Base-by-base conservation (phyloP, 2,797 vertebrate genomes). In the Chromobotia macracanthus region DNA sequence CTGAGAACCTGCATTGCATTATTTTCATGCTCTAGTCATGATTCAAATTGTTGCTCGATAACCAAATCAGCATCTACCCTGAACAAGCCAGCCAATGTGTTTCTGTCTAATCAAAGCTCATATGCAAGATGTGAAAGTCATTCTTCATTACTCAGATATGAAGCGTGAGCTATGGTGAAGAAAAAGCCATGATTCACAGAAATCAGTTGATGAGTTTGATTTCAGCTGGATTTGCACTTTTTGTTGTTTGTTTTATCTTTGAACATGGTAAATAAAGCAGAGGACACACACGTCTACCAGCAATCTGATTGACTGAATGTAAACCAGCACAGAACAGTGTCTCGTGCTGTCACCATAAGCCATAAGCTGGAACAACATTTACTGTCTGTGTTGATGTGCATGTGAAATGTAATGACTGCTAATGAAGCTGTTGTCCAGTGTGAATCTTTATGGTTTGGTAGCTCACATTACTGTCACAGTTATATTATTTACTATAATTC, bases 181-280 rank as follows among this genome's bases (percentile, higher is more conserved):
- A 83, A 64, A 81, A 18, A 83, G 84, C 84, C 81, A 76, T 85
- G 55, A 70, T 18, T 69, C 53, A 10, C 23, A 35, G 75, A 31
- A 48, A 69, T 70, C 64, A 16, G 64, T 25, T 19, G n/a, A 2
- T 61, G 2, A 0, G n/a, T 44, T 60, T 31, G 65, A 58, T 60
- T n/a, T n/a, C 65, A 51, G 65, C 25, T 77, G 75, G 48, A 38
- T 70, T 70, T 61, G 75, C 75, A 77, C 75, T 58, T 77, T 48
- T 48, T 65, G 5, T 0, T 23, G 21, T 51, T 18, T n/a, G 48
- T 28, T 60, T 61, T 61, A 25, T 61, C 56, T 60, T 56, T 51
- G 2, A 1, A 0, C 13, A 23, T 28, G 56, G 35, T 46, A 15
- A n/a, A 21, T 60, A 8, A 60, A 7, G 60, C 51, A n/a, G 6